These are phyloP conservation scores for Melanotaenia trifasciata DNA, from an alignment of 2,797 vertebrate genomes.

Conservation along the genomic window DNA sequence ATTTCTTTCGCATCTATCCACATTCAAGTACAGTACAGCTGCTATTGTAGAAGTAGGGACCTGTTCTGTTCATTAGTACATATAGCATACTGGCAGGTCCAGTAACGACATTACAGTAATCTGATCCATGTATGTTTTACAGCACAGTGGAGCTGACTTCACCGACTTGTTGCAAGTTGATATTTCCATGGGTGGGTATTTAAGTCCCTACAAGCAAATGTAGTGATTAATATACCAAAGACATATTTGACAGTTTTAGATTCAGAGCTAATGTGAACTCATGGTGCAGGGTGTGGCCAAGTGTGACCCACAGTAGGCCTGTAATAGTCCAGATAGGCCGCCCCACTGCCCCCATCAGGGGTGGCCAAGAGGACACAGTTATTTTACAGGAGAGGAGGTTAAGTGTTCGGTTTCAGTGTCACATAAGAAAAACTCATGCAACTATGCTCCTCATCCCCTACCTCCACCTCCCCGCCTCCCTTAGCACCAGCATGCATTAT, in stretches of 20 bases:
- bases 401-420: constrained; percentile 79
- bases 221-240: constrained; percentile 60
- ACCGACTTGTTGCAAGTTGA: constrained; percentile 35
- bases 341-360: constrained; percentile 49
- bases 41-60: not conserved
- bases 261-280: constrained; percentile 58
- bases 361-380: constrained; percentile 65
- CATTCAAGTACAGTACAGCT: not conserved
- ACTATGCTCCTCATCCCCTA: constrained; percentile 41
- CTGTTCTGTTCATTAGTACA: not conserved
- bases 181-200: constrained; percentile 28
- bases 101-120: not conserved
- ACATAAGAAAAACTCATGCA: constrained; percentile 64
- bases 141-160: constrained; percentile 57
- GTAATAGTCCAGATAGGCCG: constrained; percentile 32
- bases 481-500: constrained; percentile 61
- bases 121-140: constrained; percentile 31
- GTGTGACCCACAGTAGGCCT: constrained; percentile 55
- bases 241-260: constrained; percentile 72
- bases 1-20: not conserved
- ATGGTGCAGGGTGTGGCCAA: constrained; percentile 53
- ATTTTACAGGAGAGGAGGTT: constrained; percentile 62
- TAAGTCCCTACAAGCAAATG: constrained; percentile 40
- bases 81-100: not conserved
- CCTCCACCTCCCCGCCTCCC: constrained; percentile 57